Percentiles rank a stretch among this genome's conserved stretches.
Evolutionary conservation across 2,113 vertebrate species (phyloP).

Genomic region (Cricetomys ansorgei): DNA sequence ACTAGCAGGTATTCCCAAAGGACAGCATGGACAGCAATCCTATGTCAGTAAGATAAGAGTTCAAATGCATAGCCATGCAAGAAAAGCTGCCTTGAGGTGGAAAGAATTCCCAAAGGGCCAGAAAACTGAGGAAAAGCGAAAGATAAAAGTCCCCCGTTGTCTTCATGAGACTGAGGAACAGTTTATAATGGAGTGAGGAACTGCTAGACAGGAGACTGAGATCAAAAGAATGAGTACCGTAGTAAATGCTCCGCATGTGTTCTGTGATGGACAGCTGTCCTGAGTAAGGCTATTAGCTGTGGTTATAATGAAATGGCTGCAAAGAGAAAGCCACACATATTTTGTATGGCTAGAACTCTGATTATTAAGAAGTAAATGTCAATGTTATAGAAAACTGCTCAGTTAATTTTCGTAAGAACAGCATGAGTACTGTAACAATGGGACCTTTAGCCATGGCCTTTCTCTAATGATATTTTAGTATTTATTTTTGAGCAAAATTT

Average conservation of each 20-base stretch:
- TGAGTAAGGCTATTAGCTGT: background rate
- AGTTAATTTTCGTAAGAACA: constrained; percentile 45
- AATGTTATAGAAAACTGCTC: background rate
- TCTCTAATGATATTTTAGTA: background rate
- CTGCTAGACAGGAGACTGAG: background rate
- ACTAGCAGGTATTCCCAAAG: background rate
- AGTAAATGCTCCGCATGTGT: background rate
- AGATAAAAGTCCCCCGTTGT: background rate
- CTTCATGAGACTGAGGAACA: background rate
- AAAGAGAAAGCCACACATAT: background rate
- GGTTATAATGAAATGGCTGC: background rate
- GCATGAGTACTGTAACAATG: background rate
- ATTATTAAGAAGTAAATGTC: background rate
- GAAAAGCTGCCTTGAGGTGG: background rate
- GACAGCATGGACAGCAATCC: background rate
- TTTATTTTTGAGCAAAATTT: background rate
- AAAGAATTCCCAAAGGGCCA: background rate
- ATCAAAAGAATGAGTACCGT: background rate
- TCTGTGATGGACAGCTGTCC: constrained; percentile 1
- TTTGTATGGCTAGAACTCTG: background rate
- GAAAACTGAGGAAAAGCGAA: constrained; percentile 5
- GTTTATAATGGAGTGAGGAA: background rate
- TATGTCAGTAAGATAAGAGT: background rate
- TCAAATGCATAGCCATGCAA: background rate
- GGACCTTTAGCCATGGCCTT: background rate